Conservation (phyloP, 2,797 vertebrate species). For the Gambusia yucatana region DNA sequence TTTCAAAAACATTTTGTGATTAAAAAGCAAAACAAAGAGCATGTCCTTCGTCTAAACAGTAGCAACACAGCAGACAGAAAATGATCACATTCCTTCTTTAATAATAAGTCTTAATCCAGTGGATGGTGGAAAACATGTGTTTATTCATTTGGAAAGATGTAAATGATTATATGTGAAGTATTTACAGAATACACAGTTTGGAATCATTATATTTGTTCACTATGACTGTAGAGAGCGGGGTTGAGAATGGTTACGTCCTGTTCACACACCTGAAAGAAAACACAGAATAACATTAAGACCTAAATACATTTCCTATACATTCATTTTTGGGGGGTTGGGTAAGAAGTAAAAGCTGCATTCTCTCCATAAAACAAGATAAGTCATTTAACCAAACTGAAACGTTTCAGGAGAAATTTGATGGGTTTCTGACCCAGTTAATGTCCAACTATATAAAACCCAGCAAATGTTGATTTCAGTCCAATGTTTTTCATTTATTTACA, state of each 20-base stretch:
- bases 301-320: too few species aligned
- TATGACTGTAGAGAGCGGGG: not conserved
- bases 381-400: not conserved
- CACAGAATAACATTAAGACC: not conserved
- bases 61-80: not conserved
- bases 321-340: too few species aligned
- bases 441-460: not conserved
- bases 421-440: not conserved
- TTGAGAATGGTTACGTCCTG: conserved; percentile 27
- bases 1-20: not conserved
- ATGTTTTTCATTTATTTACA: not conserved
- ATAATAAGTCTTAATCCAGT: not conserved
- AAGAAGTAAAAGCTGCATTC: not conserved
- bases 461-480: not conserved
- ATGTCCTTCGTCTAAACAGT: too few species aligned
- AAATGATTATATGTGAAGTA: conserved; percentile 1
- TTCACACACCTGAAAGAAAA: conserved; percentile 60
- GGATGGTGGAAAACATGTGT: not conserved
- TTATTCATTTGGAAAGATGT: conserved; percentile 13
- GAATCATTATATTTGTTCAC: not conserved
- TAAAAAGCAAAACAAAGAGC: not conserved
- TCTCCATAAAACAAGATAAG: not conserved
- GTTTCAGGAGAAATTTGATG: not conserved
- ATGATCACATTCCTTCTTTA: not conserved
- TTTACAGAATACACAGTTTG: conserved; percentile 33